Percentiles rank a stretch among this genome's conserved stretches.
These are phyloP conservation scores for Gracilinanus agilis DNA, from an alignment of 2,113 vertebrate species.

Conservation along the genomic window DNA sequence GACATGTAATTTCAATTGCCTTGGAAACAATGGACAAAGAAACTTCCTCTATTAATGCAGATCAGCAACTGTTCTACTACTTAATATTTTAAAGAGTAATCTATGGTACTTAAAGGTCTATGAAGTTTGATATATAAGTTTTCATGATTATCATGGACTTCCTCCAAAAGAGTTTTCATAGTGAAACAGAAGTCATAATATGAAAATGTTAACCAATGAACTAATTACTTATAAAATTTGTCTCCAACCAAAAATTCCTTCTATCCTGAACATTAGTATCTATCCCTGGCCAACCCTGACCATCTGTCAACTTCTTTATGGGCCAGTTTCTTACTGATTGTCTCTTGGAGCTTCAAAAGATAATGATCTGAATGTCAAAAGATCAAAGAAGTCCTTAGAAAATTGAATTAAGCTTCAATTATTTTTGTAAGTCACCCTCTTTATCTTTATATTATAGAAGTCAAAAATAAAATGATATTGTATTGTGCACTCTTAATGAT, in stretches of 20 bases:
- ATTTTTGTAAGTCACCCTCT: background rate
- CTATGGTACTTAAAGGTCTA: background rate
- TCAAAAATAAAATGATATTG: background rate
- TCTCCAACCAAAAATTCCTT: background rate
- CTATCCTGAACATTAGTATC: background rate
- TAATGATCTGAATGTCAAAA: background rate
- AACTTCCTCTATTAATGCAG: background rate
- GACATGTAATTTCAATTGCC: background rate
- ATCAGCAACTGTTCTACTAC: background rate
- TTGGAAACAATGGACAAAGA: background rate
- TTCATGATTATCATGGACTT: background rate
- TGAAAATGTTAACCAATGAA: background rate
- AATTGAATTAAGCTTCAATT: background rate
- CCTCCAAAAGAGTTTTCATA: background rate
- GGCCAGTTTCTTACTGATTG: background rate
- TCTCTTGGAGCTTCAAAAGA: background rate
- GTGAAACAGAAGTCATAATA: background rate
- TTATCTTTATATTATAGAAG: background rate
- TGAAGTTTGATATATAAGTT: background rate
- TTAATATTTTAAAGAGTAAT: background rate
- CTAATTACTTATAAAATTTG: background rate
- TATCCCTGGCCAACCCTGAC: background rate
- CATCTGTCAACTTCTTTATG: background rate
- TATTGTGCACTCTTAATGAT: background rate
- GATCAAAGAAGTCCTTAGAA: background rate